Conservation (phyloP, 2,888 invertebrate genomes). For the Andricus curvator region DNA sequence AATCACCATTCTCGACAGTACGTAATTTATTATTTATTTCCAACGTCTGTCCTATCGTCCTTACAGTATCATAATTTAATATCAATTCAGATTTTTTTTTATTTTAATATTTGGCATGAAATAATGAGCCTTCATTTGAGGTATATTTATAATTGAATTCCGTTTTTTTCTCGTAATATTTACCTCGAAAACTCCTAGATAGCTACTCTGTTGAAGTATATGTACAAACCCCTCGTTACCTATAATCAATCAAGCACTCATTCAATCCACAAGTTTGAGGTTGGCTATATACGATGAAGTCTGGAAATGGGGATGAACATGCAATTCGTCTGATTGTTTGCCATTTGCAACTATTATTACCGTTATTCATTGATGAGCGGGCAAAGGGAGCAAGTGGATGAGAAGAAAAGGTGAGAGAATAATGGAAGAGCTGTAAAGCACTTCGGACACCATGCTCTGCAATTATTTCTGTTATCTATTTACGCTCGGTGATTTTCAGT, state of each 20-base stretch:
- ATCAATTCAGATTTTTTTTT: no score
- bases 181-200: not conserved
- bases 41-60: no score
- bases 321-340: slow-evolving; percentile 54
- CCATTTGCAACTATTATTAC: slow-evolving; percentile 52
- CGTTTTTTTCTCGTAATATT: not conserved
- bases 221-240: slow-evolving; percentile 4
- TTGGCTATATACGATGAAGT: slow-evolving; percentile 19
- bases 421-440: slow-evolving; percentile 1
- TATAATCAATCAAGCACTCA: slow-evolving; percentile 29
- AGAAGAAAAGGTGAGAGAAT: slow-evolving; percentile 21
- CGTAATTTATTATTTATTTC: no score
- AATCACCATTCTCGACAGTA: no score
- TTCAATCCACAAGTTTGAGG: not conserved
- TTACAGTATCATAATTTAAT: no score
- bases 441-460: slow-evolving; percentile 39
- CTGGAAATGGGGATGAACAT: slow-evolving; percentile 46
- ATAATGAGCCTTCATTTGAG: not conserved
- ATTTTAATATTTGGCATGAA: not conserved
- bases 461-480: slow-evolving; percentile 61
- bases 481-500: slow-evolving; percentile 58
- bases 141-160: not conserved
- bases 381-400: not conserved
- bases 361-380: not conserved
- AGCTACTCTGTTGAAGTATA: not conserved